Conservation (phyloP, 2,797 vertebrate genomes). For the Masticophis lateralis region DNA sequence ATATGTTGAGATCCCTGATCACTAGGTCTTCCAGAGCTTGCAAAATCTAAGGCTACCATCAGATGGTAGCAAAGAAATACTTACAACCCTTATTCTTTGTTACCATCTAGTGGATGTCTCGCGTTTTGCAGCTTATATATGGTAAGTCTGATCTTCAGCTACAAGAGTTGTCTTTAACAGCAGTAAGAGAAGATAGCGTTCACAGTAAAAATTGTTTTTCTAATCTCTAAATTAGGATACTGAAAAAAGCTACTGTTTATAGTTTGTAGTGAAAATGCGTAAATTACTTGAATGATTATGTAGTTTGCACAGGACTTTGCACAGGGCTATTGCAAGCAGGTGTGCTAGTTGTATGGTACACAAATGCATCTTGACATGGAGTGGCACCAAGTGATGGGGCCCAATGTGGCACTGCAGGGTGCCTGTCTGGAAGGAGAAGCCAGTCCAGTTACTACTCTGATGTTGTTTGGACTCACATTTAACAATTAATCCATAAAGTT, state of each 20-base stretch:
- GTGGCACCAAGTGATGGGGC: background rate
- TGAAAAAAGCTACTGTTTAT: background rate
- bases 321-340: background rate
- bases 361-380: background rate
- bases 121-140: background rate
- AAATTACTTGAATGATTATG: background rate
- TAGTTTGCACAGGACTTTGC: background rate
- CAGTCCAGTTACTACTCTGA: background rate
- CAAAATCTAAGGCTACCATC: background rate
- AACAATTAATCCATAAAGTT: background rate
- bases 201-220: background rate
- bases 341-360: background rate
- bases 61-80: background rate
- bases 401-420: background rate
- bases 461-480: background rate
- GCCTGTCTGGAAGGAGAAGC: background rate
- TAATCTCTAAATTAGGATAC: background rate
- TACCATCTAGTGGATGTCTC: background rate
- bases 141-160: background rate
- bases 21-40: background rate
- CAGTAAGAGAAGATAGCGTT: background rate
- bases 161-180: background rate
- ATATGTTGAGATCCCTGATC: background rate
- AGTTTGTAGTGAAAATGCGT: background rate
- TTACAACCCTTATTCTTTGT: background rate